phyloP scores from a whole-genome alignment of 2,113 vertebrate genomes.

The Salvator merianae region DNA sequence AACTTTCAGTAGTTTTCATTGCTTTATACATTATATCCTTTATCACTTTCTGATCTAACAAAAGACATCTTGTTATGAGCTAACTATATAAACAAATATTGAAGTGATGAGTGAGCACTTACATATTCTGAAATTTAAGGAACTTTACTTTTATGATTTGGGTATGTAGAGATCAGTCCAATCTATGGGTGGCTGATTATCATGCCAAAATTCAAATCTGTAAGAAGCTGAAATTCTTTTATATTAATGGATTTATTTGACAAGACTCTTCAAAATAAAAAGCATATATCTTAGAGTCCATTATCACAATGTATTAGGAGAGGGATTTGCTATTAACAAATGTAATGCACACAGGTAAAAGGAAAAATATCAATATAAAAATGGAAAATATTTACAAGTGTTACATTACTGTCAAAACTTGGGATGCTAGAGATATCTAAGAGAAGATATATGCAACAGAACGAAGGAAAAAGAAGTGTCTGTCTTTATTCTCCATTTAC shows the following conservation, averaged over 20 bases:
- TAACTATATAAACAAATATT: neutral
- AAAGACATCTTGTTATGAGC: neutral
- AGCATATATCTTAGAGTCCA: constrained; percentile 51
- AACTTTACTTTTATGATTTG: neutral
- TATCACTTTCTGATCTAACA: too few species aligned
- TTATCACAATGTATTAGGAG: constrained; percentile 42
- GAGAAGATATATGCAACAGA: constrained; percentile 41
- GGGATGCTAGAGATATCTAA: constrained; percentile 26
- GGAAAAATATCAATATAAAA: constrained; percentile 49
- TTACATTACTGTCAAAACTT: constrained; percentile 52
- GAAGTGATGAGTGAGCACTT: neutral
- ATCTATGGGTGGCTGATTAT: neutral
- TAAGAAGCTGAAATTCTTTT: constrained; percentile 47
- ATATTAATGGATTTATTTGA: constrained; percentile 49
- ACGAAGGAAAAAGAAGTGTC: neutral
- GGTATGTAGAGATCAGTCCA: constrained; percentile 1
- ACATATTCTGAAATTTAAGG: neutral
- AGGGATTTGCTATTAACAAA: constrained; percentile 48
- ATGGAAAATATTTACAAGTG: constrained; percentile 50
- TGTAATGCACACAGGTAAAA: constrained; percentile 31
- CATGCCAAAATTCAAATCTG: constrained; percentile 42
- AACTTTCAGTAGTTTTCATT: too few species aligned
- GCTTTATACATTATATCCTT: too few species aligned
- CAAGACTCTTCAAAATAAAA: constrained; percentile 59
- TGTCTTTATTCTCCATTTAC: neutral